Percentiles rank a stretch among this genome's conserved stretches.
Conservation (phyloP, 2,888 invertebrate genomes). For the Onchidella celtica region DNA sequence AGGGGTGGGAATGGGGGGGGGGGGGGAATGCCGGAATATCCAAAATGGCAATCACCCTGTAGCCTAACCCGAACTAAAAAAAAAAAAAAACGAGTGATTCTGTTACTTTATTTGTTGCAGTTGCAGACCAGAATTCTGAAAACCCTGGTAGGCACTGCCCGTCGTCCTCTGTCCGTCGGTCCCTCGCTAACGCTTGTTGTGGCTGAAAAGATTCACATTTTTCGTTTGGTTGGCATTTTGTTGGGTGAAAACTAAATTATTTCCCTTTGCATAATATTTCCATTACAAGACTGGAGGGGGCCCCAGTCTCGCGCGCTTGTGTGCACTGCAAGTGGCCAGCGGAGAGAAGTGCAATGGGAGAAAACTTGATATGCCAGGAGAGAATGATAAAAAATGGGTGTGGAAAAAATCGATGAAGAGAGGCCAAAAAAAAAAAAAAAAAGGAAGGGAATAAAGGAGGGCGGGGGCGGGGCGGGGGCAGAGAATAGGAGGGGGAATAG, state of each 20-base stretch:
- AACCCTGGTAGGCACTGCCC: not conserved
- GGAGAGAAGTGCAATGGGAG: not conserved
- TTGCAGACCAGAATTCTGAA: not conserved
- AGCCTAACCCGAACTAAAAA: too few relatives aligned
- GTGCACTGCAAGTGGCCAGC: too few relatives aligned
- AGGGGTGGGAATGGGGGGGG: too few relatives aligned
- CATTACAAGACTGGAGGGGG: not conserved
- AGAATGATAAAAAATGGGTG: not conserved
- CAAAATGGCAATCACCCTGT: too few relatives aligned
- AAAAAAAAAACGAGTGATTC: not conserved
- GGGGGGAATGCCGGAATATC: too few relatives aligned
- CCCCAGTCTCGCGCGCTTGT: too few relatives aligned
- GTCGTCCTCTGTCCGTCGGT: too few relatives aligned
- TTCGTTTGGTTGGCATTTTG: not conserved
- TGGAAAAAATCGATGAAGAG: not conserved
- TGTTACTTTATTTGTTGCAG: not conserved
- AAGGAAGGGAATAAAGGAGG: not conserved
- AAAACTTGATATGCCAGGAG: not conserved
- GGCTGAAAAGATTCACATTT: too few relatives aligned
- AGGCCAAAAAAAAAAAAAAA: not conserved
- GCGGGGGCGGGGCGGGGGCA: not conserved
- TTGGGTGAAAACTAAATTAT: not conserved
- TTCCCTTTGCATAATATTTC: conserved; percentile 10
- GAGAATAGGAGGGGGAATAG: too few relatives aligned
- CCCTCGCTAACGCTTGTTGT: too few relatives aligned